Evolutionary conservation across 2,797 vertebrate genomes (phyloP), one percentile per base, ranked within the genome.

Genomic region (Arnoldichthys spilopterus): DNA sequence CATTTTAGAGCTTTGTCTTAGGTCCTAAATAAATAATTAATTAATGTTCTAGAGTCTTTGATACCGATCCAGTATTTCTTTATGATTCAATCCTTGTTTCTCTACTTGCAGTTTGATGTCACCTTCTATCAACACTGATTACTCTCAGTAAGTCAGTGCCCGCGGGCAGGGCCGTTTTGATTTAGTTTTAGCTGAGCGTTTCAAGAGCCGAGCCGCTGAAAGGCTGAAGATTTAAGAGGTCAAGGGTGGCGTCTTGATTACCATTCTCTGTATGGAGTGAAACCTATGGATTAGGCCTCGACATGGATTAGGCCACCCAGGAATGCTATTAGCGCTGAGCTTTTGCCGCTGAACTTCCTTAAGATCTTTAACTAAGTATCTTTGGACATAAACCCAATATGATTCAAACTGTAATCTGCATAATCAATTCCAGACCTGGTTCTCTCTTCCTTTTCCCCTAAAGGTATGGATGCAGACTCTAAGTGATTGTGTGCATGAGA

Each of bases 261-360:
- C 56, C 30, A 32, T 74, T 80, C 30, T 63, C 68, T 70, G 79
- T 66, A 64, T 26, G 37, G 18, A 77, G 51, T 40, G 53, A 64
- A 54, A 73, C 12, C 24, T 2, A 30, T 34, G 70, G 81, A 85
- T 83, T 84, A 82, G 51, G 37, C 54, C 53, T 74, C 34, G 34
- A 73, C 70, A 61, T 71, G 40, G 72, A 78, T 83, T 67, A 82
- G 80, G 76, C 84, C 79, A 83, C 77, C 84, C 75, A 81, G 68
- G 37, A 54, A 53, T 73, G 26, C 32, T 34, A 53, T 76, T 58
- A 13, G 22, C 69, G 28, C 47, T 43, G 30, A 71, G 45, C 58
- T 72, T 76, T 71, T 80, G 49, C 24, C 11, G 80, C 68, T 56
- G 40, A 62, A 68, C 49, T 28, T 75, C 62, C 37, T 32, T 47